Evolutionary conservation across 2,888 invertebrate genomes (phyloP).

Genomic region (Psylliodes chrysocephalus): DNA sequence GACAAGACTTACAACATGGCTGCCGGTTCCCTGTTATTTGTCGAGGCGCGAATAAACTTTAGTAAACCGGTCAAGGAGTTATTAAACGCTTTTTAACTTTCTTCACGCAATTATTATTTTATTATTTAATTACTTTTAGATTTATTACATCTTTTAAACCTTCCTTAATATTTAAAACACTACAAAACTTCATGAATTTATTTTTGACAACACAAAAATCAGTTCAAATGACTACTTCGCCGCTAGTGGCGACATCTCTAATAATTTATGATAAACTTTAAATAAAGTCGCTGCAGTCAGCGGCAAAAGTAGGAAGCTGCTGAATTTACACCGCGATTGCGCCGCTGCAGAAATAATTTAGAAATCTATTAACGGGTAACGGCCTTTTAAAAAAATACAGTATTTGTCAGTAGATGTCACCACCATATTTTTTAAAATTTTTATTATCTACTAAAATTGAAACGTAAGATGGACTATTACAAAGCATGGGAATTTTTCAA

Average conservation of each 20-base stretch:
- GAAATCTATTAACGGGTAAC: no score
- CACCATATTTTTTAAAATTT: no score
- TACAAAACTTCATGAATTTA: conserved; percentile 59
- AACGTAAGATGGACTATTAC: no score
- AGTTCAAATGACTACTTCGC: conserved; percentile 59
- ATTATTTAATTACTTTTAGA: background rate
- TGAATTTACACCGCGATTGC: conserved; percentile 3
- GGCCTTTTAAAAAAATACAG: no score
- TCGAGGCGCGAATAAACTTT: conserved; percentile 50
- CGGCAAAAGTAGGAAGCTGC: conserved; percentile 18
- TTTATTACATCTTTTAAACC: conserved; percentile 6
- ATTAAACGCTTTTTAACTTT: background rate
- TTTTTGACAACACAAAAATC: conserved; percentile 63
- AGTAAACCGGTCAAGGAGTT: background rate
- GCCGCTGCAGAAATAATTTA: background rate
- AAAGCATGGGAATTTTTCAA: no score
- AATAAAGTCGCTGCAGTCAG: background rate
- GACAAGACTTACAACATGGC: conserved; percentile 65
- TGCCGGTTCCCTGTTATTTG: conserved; percentile 64
- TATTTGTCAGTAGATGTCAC: no score
- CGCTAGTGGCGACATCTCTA: conserved; percentile 53
- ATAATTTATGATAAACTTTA: background rate
- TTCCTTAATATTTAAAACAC: conserved; percentile 28
- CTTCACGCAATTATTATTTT: background rate
- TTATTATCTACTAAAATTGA: no score